Evolutionary conservation across 1,140 invertebrate genomes (phyloP), one percentile per base, ranked within the genome.

Genomic region (Panulirus ornatus): DNA sequence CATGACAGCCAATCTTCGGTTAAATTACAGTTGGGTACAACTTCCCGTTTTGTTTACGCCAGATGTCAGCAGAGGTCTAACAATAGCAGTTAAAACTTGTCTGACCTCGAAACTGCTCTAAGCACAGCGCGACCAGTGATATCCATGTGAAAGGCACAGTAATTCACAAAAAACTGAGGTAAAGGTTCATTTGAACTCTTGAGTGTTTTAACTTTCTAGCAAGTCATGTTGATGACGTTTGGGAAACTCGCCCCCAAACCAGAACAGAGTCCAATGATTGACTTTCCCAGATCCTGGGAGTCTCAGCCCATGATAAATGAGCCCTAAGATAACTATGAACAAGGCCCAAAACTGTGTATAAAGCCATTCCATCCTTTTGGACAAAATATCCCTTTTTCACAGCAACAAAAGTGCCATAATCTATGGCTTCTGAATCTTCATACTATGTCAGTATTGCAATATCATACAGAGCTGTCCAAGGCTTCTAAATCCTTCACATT

Each of bases 121-220:
- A 51, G 76, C 76, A 79, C 76, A 81, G 84, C 84, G 40, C 34
- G 70, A 88, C 76, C 54, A 79, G 63, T 88, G 85, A 88, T 81
- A 81, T 88, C 47, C 58, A 51, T 81, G 76, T 81, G 75, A 88
- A 88, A 88, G 85, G 85, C 85, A 88, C 85, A 81, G 85, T 88
- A 81, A 88, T 44, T 88, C 75, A 78, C 85, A 81, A 88, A 88
- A 36, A 88, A 88, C 76, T 81, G 85, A 88, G 85, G 85, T 88
- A 88, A 88, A 88, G 54, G 76, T 88, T 88, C 76, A 47, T 88
- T 88, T 88, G 85, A 88, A 88, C 85, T 88, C 71, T 85, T 42
- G 19, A 81, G 51, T 70, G 76, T 88, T 76, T 51, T 47, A 88
- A 66, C 54, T 58, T n/a, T 76, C 73, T 79, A 79, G 42, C 44